Evolutionary conservation across 2,113 vertebrate species (phyloP).

Genomic region (Gymnarchus niloticus): DNA sequence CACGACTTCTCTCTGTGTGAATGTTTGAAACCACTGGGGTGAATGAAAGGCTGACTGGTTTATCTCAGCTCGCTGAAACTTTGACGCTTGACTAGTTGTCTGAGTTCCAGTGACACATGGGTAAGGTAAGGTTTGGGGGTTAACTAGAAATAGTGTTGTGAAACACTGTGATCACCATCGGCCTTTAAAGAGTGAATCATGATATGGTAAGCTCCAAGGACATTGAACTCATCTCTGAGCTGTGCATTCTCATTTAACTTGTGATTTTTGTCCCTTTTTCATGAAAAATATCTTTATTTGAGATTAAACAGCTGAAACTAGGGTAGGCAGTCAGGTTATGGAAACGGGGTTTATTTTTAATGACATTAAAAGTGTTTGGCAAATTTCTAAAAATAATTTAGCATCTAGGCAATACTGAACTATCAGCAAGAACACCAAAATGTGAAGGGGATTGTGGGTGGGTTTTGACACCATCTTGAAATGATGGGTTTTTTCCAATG

Average conservation of each 20-base stretch:
- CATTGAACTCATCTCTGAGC: neutral
- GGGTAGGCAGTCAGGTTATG: neutral
- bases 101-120: slow-evolving; percentile 21
- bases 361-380: neutral
- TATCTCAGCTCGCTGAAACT: slow-evolving; percentile 15
- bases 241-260: neutral
- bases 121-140: slow-evolving; percentile 34
- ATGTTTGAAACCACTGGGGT: slow-evolving; percentile 24
- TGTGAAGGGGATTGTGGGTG: neutral
- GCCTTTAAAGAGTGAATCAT: neutral
- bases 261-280: neutral
- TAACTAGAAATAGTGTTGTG: slow-evolving; percentile 9
- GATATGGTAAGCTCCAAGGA: neutral
- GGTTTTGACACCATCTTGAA: neutral
- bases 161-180: slow-evolving; percentile 2
- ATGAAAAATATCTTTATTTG: neutral
- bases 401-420: neutral
- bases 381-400: neutral
- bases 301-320: neutral
- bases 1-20: slow-evolving; percentile 9
- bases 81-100: slow-evolving; percentile 6
- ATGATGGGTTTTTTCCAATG: too few relatives aligned
- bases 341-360: neutral
- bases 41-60: slow-evolving; percentile 35
- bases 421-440: neutral